These are phyloP conservation scores for Phycodurus eques DNA, from an alignment of 2,113 vertebrate genomes.

Conservation along the genomic window DNA sequence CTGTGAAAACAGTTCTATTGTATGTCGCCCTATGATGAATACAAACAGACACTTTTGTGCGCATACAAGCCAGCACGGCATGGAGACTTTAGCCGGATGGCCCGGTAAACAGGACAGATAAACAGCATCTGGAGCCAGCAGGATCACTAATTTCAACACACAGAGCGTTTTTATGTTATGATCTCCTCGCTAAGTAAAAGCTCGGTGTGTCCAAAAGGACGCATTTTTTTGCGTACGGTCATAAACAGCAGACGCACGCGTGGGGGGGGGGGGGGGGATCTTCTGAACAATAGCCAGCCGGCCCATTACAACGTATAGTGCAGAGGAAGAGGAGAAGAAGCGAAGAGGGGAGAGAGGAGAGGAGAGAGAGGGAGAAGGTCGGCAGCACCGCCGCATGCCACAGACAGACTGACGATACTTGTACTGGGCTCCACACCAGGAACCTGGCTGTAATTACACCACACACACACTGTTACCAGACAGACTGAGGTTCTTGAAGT, in stretches of 20 bases:
- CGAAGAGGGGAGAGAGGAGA: constrained; percentile 20
- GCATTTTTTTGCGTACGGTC: neutral
- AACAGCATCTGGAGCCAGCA: constrained; percentile 33
- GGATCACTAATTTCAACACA: constrained; percentile 25
- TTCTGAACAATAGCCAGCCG: constrained; percentile 15
- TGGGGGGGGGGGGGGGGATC: neutral
- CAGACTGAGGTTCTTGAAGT: constrained; percentile 50
- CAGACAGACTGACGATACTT: constrained; percentile 75
- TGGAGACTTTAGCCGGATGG: constrained; percentile 28
- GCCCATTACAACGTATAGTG: constrained; percentile 58
- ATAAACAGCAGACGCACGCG: constrained; percentile 5
- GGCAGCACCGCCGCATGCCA: constrained; percentile 66
- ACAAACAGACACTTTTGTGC: neutral
- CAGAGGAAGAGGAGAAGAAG: constrained; percentile 24
- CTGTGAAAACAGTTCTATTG: neutral
- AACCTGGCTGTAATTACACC: constrained; percentile 72
- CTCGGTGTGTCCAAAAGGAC: neutral
- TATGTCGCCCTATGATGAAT: neutral
- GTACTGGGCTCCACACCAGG: constrained; percentile 68
- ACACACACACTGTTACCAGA: constrained; percentile 56
- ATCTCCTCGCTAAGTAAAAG: constrained; percentile 7
- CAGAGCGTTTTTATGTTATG: constrained; percentile 13
- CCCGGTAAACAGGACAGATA: constrained; percentile 36
- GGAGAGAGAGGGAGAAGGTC: constrained; percentile 60
- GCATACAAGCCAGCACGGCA: neutral